Evolutionary conservation across 2,797 vertebrate species (phyloP).

Genomic region (Scarus forsteni): DNA sequence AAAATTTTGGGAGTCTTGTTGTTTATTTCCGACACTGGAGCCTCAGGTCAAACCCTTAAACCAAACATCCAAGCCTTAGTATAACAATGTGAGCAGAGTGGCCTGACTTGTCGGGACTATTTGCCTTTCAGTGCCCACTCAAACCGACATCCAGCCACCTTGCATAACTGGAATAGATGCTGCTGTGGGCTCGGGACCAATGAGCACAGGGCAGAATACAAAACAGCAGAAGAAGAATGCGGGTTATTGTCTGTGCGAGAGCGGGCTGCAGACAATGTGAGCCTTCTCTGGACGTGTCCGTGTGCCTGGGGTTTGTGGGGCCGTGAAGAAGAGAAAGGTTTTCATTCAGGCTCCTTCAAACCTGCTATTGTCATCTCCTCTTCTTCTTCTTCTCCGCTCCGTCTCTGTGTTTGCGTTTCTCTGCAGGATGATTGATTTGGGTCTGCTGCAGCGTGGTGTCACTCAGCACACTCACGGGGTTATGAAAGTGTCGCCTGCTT

Average conservation of each 20-base stretch:
- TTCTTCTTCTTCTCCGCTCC: background rate
- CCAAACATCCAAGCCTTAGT: background rate
- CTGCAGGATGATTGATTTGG: constrained; percentile 34
- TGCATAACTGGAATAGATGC: constrained; percentile 57
- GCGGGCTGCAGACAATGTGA: constrained; percentile 60
- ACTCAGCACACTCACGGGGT: constrained; percentile 20
- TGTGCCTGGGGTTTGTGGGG: constrained; percentile 68
- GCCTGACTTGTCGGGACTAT: constrained; percentile 10
- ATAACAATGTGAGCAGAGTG: constrained; percentile 5
- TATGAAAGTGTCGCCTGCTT: constrained; percentile 5
- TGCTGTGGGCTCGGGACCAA: constrained; percentile 53
- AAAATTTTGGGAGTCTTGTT: no score
- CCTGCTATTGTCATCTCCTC: constrained; percentile 60
- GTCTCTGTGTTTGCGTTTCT: constrained; percentile 38
- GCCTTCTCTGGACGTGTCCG: constrained; percentile 69
- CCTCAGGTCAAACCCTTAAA: no score
- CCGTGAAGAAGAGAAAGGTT: constrained; percentile 63
- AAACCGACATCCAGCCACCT: constrained; percentile 54
- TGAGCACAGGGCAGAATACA: constrained; percentile 51
- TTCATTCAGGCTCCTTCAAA: constrained; percentile 71
- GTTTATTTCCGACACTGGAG: no score
- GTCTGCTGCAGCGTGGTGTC: constrained; percentile 34
- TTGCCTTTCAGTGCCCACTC: constrained; percentile 9
- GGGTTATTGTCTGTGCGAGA: constrained; percentile 59
- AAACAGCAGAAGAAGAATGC: constrained; percentile 64